Percentiles rank a stretch among this genome's conserved stretches.
phyloP scores from a whole-genome alignment of 2,888 invertebrate genomes.

The Tuberolachnus salignus region DNA sequence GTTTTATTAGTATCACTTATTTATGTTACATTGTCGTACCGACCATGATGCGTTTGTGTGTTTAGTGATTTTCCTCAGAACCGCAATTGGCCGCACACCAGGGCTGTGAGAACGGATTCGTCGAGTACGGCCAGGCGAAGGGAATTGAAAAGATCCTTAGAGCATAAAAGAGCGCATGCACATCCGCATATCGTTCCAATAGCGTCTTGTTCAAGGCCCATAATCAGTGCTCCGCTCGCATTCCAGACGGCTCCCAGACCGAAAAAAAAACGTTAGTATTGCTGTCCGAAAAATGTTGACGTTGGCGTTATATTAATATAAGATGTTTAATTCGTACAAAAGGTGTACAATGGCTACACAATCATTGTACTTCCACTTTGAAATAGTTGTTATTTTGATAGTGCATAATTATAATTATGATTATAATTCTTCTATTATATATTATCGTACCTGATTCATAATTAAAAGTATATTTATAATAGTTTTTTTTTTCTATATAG shows the following conservation, averaged over 20 bases:
- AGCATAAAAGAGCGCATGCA: conserved; percentile 27
- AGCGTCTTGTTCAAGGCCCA: conserved; percentile 11
- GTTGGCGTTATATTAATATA: not conserved
- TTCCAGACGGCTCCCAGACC: conserved; percentile 16
- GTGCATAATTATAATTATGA: too few relatives aligned
- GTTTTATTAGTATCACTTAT: not conserved
- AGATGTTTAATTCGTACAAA: too few relatives aligned
- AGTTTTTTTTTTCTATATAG: conserved; percentile 56
- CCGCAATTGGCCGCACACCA: conserved; percentile 57
- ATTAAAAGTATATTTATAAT: not conserved
- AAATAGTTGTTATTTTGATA: too few relatives aligned
- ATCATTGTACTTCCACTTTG: too few relatives aligned
- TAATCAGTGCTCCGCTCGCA: conserved; percentile 45
- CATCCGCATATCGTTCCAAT: conserved; percentile 15
- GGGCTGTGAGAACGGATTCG: conserved; percentile 18
- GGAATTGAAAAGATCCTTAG: conserved; percentile 36
- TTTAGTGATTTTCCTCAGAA: conserved; percentile 59
- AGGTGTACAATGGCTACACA: too few relatives aligned
- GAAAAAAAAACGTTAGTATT: conserved; percentile 15
- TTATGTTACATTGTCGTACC: too few relatives aligned
- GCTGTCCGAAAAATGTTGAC: too few relatives aligned
- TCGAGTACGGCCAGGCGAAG: conserved; percentile 16
- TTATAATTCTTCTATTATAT: too few relatives aligned
- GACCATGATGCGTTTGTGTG: not conserved
- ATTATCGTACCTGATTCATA: too few relatives aligned